Percentiles rank a stretch among this genome's conserved stretches.
phyloP scores from a whole-genome alignment of 2,797 vertebrate species.

The Carduelis carduelis region DNA sequence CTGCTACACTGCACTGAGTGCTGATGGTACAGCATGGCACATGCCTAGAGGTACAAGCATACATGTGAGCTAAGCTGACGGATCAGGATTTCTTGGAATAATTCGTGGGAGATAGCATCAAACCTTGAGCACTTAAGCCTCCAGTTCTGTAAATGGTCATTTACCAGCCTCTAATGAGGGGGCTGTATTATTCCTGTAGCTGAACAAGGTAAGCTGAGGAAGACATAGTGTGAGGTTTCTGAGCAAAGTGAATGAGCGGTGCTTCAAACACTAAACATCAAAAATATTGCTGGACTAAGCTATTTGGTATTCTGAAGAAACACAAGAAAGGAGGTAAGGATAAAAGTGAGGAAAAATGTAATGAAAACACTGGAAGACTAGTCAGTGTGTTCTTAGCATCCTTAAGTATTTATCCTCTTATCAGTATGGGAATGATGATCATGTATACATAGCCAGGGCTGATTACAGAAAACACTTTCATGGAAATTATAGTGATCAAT shows the following conservation, averaged over 20 bases:
- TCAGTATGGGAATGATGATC: neutral
- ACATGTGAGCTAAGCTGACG: neutral
- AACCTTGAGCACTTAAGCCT: neutral
- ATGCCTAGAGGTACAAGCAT: fast-evolving
- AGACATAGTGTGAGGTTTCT: neutral
- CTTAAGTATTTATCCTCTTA: neutral
- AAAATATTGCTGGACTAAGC: neutral
- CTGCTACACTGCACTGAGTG: neutral
- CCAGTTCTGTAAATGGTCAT: neutral
- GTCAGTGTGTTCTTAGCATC: neutral
- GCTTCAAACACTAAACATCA: neutral
- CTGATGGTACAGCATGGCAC: neutral
- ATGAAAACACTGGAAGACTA: neutral
- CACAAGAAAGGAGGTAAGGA: neutral
- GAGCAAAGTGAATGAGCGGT: neutral
- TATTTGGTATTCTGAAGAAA: neutral
- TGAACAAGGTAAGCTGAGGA: neutral
- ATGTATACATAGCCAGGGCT: neutral
- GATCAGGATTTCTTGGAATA: neutral
- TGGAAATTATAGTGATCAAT: neutral
- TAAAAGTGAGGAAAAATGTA: neutral
- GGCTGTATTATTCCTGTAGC: neutral
- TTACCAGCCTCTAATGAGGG: neutral
- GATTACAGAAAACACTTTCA: neutral
- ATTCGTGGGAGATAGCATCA: neutral